Conservation (phyloP, 1,140 invertebrate genomes). For the Globodera ellingtonae region DNA sequence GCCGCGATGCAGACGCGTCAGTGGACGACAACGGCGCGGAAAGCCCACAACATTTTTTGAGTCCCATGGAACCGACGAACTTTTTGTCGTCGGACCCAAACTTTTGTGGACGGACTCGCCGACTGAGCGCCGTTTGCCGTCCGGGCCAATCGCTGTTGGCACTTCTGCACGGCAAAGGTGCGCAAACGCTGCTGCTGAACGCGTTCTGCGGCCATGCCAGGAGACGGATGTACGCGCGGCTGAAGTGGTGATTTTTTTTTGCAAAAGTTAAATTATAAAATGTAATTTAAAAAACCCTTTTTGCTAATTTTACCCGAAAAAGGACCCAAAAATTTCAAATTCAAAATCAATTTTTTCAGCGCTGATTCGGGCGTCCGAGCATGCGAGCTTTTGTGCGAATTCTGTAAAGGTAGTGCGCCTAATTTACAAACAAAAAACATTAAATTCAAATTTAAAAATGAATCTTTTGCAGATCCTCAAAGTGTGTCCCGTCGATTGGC, state of each 20-base stretch:
- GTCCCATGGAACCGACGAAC: not conserved
- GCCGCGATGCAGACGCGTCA: not conserved
- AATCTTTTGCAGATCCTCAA: slow-evolving; percentile 9
- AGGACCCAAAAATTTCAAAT: not conserved
- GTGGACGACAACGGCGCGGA: slow-evolving; percentile 1
- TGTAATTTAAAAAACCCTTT: not conserved
- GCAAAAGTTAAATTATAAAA: slow-evolving; percentile 18
- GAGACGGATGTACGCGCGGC: slow-evolving; percentile 56
- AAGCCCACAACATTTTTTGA: not conserved
- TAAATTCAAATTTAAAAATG: too few relatives aligned
- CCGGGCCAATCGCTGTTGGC: not conserved
- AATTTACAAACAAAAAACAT: too few relatives aligned
- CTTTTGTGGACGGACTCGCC: not conserved
- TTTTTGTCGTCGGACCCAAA: not conserved
- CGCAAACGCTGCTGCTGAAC: slow-evolving; percentile 52
- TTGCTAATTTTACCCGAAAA: slow-evolving; percentile 8
- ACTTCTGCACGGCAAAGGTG: slow-evolving; percentile 51
- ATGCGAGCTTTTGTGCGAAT: slow-evolving; percentile 48
- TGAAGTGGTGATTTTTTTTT: slow-evolving; percentile 49
- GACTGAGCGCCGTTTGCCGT: not conserved
- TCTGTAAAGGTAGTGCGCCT: slow-evolving; percentile 4
- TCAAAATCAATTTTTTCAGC: slow-evolving; percentile 7
- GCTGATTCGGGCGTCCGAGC: slow-evolving; percentile 23
- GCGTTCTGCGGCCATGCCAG: slow-evolving; percentile 54
- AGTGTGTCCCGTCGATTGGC: slow-evolving; percentile 38